Evolutionary conservation across 2,797 vertebrate genomes (phyloP), one percentile per base, ranked within the genome.

Genomic region (Rhinogobio ventralis): DNA sequence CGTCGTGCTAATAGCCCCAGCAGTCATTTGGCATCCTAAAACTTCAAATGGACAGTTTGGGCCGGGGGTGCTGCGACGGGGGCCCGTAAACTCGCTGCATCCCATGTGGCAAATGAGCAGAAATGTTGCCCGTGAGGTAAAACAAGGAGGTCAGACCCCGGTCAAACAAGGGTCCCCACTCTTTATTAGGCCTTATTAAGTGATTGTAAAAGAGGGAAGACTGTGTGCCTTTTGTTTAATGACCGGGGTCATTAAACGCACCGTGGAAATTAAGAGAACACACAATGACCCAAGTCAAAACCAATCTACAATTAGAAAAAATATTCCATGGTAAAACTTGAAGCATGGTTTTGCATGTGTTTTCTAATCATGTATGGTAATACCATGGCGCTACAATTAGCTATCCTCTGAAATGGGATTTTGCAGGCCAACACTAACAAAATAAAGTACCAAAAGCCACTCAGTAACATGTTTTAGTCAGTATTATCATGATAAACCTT

Each of bases 21-120:
- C 46, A 80, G 82, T 88, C 87, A 64, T 87, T 86, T 82, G 82
- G 60, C 67, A 85, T 88, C 85, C 86, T 84, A 84, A 82, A 91
- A 86, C 86, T 91, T 42, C 90, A 88, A 93, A 89, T 91, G 30
- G 90, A 92, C 93, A 86, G 85, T 88, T 83, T 85, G 62, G 14
- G 28, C 28, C 28, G 62, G 62, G 60, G 62, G 72, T 28, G 83
- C 81, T 83, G 86, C 51, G 75, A 81, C 57, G 72, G 60, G 23
- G 83, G 75, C 83, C 66, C 83, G 83, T 89, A 89, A 91, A 90
- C 53, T 36, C 7, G 33, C 85, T 83, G 76, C 69, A 86, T 87
- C 88, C 85, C 89, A 87, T 87, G 89, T 87, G 86, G 86, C 57
- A 85, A 87, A 87, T 11, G 68, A 85, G 67, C 74, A 84, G 66